Base-by-base conservation (phyloP, 1,140 invertebrate species). In the Achroia grisella region DNA sequence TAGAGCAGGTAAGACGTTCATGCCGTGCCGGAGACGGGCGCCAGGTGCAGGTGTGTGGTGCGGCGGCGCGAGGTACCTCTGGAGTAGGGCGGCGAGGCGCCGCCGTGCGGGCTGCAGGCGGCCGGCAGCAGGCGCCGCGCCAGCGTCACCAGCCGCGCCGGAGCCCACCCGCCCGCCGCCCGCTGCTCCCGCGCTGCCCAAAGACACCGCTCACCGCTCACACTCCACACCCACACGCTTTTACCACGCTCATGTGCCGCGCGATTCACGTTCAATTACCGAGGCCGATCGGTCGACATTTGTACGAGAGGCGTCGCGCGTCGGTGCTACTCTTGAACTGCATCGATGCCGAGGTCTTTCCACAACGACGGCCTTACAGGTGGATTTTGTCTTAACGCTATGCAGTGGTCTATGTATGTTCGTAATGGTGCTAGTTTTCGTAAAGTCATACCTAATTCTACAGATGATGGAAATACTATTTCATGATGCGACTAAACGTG, bases 41-140 rank as follows among this genome's bases (percentile, higher is more conserved):
- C 11, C 34, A 6, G 32, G 31, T 45, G 29, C 34, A 29, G 36
- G 50, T 15, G 23, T 4, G 2, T 33, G 39, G 12, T 23, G 41
- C 14, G 13, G 41, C 23, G 27, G 27, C 36, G 44, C 40, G 49
- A 52, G 57, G 84, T 91, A 91, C 90, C 90, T 91, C 89, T 86
- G 72, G 89, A 88, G 88, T 91, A 91, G 74, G 90, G 89, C 78
- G 89, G 89, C 77, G 89, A 90, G 83, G 89, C 88, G 87, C 89
- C 89, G 86, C 89, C 90, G 87, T 90, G 90, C 87, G 89, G 89
- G 83, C 87, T 87, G 88, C 90, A 91, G 87, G 89, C 90, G 87
- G 89, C 88, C 84, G 90, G 89, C 87, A 91, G 90, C 88, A 91
- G 87, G 55, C 90, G 88, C 76, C 90, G 89, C 84, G 88, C 87